Conservation (phyloP, 1,140 invertebrate genomes). For the Dendroctonus valens region DNA sequence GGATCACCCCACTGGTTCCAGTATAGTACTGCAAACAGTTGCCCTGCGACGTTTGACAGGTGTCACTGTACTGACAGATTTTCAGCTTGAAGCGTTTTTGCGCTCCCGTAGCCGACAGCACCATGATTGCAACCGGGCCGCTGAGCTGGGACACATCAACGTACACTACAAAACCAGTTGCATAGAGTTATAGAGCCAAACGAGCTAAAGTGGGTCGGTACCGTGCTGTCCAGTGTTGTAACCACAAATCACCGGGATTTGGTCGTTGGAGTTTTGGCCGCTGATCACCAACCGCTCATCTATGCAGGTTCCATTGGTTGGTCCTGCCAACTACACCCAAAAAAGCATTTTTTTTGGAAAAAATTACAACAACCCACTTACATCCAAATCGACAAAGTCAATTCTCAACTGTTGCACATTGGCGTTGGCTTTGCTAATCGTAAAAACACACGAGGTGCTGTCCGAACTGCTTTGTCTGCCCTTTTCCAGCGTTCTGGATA, state of each 20-base stretch:
- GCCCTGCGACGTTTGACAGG: slow-evolving; percentile 47
- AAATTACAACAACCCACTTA: slow-evolving; percentile 44
- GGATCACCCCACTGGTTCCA: slow-evolving; percentile 59
- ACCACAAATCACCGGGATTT: slow-evolving; percentile 70
- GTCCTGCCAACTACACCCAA: slow-evolving; percentile 59
- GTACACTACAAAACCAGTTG: slow-evolving; percentile 58
- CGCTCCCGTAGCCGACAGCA: slow-evolving; percentile 59
- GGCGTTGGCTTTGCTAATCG: slow-evolving; percentile 58
- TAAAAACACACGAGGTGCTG: slow-evolving; percentile 60
- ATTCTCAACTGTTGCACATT: slow-evolving; percentile 65
- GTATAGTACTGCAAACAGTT: slow-evolving; percentile 71
- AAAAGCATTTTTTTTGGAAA: slow-evolving; percentile 10
- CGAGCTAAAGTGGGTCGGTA: slow-evolving; percentile 40
- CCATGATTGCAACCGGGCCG: slow-evolving; percentile 63
- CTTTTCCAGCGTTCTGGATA: neutral
- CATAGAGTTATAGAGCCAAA: neutral
- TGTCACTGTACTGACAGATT: slow-evolving; percentile 56
- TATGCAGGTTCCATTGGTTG: slow-evolving; percentile 64
- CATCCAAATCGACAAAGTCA: slow-evolving; percentile 70
- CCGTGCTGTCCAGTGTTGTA: slow-evolving; percentile 73
- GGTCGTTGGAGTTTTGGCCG: slow-evolving; percentile 66
- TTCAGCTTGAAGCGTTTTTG: slow-evolving; percentile 64
- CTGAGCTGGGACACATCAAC: slow-evolving; percentile 62
- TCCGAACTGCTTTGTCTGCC: slow-evolving; percentile 45
- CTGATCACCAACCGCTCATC: slow-evolving; percentile 67